Base-by-base conservation (phyloP, 2,113 vertebrate genomes). In the Syrmaticus mikado region DNA sequence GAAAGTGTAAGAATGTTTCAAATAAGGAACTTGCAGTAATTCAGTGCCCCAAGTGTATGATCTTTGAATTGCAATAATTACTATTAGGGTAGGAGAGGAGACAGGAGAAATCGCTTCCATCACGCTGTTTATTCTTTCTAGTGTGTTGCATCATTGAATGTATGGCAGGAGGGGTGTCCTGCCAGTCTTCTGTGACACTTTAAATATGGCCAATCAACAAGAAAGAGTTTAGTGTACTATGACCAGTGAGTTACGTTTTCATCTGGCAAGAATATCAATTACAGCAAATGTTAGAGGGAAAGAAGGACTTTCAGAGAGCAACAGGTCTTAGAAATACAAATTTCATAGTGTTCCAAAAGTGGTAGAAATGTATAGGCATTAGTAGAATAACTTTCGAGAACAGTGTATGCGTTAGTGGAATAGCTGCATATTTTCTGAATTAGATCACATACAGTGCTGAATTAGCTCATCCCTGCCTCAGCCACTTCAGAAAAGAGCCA, bases 401-500 rank as follows among this genome's bases (percentile, higher is more conserved):
- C 71, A 73, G 74, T 15, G 62, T 36, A 70, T 28, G 22, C n/a
- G 66, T 55, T 76, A 85, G 50, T 58, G 60, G 60, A 90, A 79
- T 68, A 91, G 62, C 40, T 82, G 64, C 27, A 1, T 89, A 41
- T 92, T 96, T 93, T 73, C 81, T 89, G 78, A 84, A 89, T 89
- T 84, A 82, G 67, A 50, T 92, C 92, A 89, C 48, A 18, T 46
- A 72, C 89, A 93, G 73, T 89, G 45, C 77, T 84, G 71, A 87
- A 85, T 94, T 95, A 92, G 71, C 48, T 96, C 58, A 91, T 93
- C 66, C 60, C 53, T 79, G 61, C 32, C 65, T 85, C 88, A 61
- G 11, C 30, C 57, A 61, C 64, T 73, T 89, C 84, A 92, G 67
- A 87, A 74, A 77, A 64, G 17, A 87, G 62, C 71, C 87, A 89